phyloP scores from a whole-genome alignment of 35 echinoderm and acorn worm species.

The Stichopus chloronotus region DNA sequence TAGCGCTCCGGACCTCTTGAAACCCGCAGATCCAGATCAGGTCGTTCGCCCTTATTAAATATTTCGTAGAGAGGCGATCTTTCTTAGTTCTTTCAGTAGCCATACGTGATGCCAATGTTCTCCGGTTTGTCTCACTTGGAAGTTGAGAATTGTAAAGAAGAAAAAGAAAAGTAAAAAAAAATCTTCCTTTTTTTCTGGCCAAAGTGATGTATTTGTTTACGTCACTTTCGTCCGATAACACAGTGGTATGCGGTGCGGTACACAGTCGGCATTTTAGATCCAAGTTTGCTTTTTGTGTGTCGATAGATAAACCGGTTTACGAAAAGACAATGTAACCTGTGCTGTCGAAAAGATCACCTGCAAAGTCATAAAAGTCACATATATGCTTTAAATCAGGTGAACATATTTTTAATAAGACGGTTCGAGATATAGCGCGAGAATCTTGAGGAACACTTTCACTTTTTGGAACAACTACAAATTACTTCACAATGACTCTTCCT shows the following conservation, averaged over 20 bases:
- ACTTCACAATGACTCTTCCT: neutral
- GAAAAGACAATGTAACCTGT: too few relatives aligned
- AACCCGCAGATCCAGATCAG: neutral
- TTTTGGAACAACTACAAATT: neutral
- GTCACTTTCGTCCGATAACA: neutral
- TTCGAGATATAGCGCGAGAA: too few relatives aligned
- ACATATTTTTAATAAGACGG: too few relatives aligned
- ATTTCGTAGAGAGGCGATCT: neutral
- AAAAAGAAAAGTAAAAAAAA: neutral
- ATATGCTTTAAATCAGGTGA: too few relatives aligned
- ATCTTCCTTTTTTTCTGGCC: neutral
- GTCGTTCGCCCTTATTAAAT: neutral
- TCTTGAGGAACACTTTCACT: neutral
- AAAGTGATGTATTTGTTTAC: neutral
- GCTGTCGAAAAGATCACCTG: too few relatives aligned
- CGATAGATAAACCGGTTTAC: too few relatives aligned
- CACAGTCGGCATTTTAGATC: too few relatives aligned
- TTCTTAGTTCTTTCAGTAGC: too few relatives aligned
- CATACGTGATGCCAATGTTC: too few relatives aligned
- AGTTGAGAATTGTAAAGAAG: neutral
- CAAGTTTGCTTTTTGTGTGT: too few relatives aligned
- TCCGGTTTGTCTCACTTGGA: neutral
- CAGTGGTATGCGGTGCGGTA: neutral
- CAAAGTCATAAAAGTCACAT: too few relatives aligned
- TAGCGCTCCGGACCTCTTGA: neutral